A percentile compares a stretch with the other conserved stretches of the same genome.
Evolutionary conservation across 2,888 invertebrate genomes (phyloP).

Genomic region (Rotaria sp.): DNA sequence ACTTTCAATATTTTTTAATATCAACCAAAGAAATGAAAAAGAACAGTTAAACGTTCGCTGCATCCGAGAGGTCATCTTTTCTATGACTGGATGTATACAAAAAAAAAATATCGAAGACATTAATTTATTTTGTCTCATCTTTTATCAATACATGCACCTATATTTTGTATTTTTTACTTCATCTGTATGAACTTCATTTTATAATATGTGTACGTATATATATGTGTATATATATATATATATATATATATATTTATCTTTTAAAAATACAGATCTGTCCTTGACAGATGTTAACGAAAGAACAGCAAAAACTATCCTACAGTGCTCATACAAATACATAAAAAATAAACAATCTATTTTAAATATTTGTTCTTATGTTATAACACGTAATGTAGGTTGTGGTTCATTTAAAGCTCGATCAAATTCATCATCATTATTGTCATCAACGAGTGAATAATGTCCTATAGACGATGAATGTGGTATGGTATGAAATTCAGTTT

Average conservation of each 20-base stretch:
- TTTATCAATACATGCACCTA: neutral
- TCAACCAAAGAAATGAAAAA: neutral
- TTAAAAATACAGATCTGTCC: neutral
- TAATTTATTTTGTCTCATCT: neutral
- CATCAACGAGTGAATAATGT: slow-evolving; percentile 19
- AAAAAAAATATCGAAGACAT: neutral
- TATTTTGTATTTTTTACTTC: neutral
- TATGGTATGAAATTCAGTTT: neutral
- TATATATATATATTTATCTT: neutral
- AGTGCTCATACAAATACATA: neutral
- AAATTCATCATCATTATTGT: slow-evolving; percentile 14
- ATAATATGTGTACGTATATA: neutral
- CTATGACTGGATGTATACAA: neutral
- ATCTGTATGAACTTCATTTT: neutral
- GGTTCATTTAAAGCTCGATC: neutral
- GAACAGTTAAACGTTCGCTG: neutral
- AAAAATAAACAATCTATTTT: slow-evolving; percentile 2
- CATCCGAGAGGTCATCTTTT: neutral
- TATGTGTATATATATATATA: too few species aligned
- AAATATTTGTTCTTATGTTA: neutral
- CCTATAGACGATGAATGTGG: slow-evolving; percentile 9
- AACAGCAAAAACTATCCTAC: neutral
- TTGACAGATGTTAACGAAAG: neutral
- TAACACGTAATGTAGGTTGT: slow-evolving; percentile 9
- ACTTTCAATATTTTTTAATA: neutral